phyloP scores from a whole-genome alignment of 2,113 vertebrate genomes.

The Esox niger region DNA sequence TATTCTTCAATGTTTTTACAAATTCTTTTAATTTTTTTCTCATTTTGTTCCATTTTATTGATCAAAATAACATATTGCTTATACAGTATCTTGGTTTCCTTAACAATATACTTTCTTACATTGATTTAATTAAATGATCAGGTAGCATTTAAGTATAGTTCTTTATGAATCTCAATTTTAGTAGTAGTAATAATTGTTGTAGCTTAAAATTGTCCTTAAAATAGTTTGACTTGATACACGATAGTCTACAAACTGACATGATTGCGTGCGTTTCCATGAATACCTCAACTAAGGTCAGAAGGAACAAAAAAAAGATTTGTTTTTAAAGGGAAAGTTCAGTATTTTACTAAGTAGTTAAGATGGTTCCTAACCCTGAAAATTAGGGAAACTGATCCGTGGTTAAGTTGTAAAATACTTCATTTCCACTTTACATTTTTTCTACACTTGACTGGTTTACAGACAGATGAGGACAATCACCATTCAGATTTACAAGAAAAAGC shows the following conservation, averaged over 20 bases:
- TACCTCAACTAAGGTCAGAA: conserved; percentile 27
- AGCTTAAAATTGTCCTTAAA: conserved; percentile 41
- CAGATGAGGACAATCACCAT: conserved; percentile 24
- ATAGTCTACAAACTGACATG: conserved; percentile 32
- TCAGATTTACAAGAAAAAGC: conserved; percentile 15
- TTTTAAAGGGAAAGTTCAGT: neutral
- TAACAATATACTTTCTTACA: conserved; percentile 40
- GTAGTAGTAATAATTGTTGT: conserved; percentile 33
- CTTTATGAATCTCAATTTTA: conserved; percentile 38
- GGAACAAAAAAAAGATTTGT: conserved; percentile 30
- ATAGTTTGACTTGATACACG: conserved; percentile 29
- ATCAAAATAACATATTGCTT: conserved; percentile 61
- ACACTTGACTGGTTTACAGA: conserved; percentile 38
- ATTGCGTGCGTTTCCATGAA: conserved; percentile 25
- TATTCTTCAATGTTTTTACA: conserved; percentile 38
- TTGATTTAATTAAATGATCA: conserved; percentile 42
- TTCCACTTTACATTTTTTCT: conserved; percentile 14
- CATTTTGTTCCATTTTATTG: conserved; percentile 46
- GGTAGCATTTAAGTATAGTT: conserved; percentile 37
- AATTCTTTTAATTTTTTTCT: conserved; percentile 34
- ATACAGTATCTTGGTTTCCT: conserved; percentile 45
- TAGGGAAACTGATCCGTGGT: neutral
- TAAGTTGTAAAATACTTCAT: no score
- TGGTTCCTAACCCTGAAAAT: neutral
- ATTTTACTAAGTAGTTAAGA: neutral